Conservation (phyloP, 2,888 invertebrate genomes). For the Ceriagrion tenellum region DNA sequence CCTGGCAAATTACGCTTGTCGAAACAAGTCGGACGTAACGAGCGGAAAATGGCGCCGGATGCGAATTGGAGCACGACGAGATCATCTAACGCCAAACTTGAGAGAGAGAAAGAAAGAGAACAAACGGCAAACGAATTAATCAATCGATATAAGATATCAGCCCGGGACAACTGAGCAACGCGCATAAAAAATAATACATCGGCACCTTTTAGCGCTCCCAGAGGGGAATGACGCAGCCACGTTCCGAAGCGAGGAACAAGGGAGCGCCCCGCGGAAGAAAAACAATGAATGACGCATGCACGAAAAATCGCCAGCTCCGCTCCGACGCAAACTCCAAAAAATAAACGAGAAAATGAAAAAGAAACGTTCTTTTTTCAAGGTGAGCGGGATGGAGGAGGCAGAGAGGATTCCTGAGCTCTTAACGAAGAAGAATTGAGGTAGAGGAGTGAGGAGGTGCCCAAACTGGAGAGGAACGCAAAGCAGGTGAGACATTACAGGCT, state of each 20-base stretch:
- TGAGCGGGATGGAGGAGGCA: not conserved
- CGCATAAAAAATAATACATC: not conserved
- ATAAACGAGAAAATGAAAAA: not conserved
- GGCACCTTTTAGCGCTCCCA: not conserved
- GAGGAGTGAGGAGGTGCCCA: not conserved
- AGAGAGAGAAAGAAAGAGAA: not conserved
- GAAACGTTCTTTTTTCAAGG: slow-evolving; percentile 5
- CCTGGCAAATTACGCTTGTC: not conserved
- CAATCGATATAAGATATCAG: not conserved
- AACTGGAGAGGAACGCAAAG: not conserved
- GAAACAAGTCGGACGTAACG: not conserved
- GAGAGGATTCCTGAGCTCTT: not conserved
- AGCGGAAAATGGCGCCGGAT: not conserved
- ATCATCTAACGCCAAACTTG: not conserved
- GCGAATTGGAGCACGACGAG: not conserved
- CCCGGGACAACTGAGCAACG: slow-evolving; percentile 1
- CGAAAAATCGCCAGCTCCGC: not conserved
- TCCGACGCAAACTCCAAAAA: not conserved
- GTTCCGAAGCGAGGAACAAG: not conserved
- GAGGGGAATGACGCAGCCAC: slow-evolving; percentile 8
- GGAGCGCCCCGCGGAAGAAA: not conserved
- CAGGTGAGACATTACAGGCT: too few species aligned
- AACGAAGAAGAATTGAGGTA: not conserved
- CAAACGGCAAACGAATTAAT: not conserved
- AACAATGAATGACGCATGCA: slow-evolving; percentile 26